These are phyloP conservation scores for Drosophila testacea DNA, from an alignment of 2,888 invertebrate species.

Conservation along the genomic window DNA sequence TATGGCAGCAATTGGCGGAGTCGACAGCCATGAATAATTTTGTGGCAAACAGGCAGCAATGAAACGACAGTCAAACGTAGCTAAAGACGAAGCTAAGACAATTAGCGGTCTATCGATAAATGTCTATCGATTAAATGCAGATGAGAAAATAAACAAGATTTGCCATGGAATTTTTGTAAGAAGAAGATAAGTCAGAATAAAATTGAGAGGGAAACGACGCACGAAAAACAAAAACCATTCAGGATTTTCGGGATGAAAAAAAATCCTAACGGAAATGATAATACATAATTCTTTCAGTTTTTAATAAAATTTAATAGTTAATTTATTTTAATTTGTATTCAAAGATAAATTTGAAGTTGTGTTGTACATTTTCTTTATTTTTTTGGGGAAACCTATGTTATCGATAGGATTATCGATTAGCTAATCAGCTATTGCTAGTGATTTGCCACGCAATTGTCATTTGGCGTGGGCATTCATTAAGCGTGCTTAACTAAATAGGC, in stretches of 20 bases:
- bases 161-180: not conserved
- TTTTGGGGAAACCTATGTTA: not conserved
- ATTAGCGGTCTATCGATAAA: conserved; percentile 18
- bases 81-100: not conserved
- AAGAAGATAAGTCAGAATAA: not conserved
- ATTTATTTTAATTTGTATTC: too few relatives aligned
- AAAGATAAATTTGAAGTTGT: too few relatives aligned
- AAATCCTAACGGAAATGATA: too few relatives aligned
- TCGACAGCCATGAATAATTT: conserved; percentile 49
- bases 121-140: conserved; percentile 7
- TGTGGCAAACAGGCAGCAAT: conserved; percentile 8
- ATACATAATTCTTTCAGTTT: too few relatives aligned
- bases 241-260: too few relatives aligned
- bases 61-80: not conserved
- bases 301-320: too few relatives aligned
- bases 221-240: too few relatives aligned
- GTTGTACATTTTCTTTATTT: too few relatives aligned
- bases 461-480: conserved; percentile 40
- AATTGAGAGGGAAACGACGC: not conserved
- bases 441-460: conserved; percentile 31
- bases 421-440: conserved; percentile 14
- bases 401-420: conserved; percentile 32
- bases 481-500: conserved; percentile 52
- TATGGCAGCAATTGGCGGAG: conserved; percentile 54
- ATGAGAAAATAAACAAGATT: not conserved